Conservation (phyloP, 2,888 invertebrate species). For the Scaeva pyrastri region DNA sequence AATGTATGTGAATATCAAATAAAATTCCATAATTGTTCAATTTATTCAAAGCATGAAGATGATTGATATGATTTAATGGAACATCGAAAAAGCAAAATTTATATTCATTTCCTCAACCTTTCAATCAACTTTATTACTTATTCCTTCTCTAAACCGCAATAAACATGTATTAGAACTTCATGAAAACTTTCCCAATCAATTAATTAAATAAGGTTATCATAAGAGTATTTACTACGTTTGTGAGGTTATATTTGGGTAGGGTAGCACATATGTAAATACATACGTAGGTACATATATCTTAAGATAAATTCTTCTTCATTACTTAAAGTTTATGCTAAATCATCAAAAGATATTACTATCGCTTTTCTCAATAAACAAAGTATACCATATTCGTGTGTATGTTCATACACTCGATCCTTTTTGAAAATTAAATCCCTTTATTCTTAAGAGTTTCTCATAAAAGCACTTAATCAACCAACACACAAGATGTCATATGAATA, state of each 20-base stretch:
- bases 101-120: not conserved
- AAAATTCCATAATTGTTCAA: not conserved
- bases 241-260: not conserved
- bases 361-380: slow-evolving; percentile 52
- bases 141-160: not conserved
- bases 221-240: not conserved
- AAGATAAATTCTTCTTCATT: not conserved
- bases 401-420: slow-evolving; percentile 23
- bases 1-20: not conserved
- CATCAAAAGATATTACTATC: slow-evolving; percentile 56
- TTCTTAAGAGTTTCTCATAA: slow-evolving; percentile 69
- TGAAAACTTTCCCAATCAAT: not conserved
- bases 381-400: not conserved
- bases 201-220: slow-evolving; percentile 6
- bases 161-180: not conserved
- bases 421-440: slow-evolving; percentile 47
- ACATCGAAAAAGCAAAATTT: not conserved
- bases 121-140: not conserved
- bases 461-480: slow-evolving; percentile 72
- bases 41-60: not conserved
- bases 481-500: slow-evolving; percentile 65
- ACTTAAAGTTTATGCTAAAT: slow-evolving; percentile 30
- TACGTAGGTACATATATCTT: not conserved
- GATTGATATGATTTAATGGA: not conserved
- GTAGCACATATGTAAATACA: no score